phyloP scores from a whole-genome alignment of 2,113 vertebrate species.

The Anas platyrhynchos region DNA sequence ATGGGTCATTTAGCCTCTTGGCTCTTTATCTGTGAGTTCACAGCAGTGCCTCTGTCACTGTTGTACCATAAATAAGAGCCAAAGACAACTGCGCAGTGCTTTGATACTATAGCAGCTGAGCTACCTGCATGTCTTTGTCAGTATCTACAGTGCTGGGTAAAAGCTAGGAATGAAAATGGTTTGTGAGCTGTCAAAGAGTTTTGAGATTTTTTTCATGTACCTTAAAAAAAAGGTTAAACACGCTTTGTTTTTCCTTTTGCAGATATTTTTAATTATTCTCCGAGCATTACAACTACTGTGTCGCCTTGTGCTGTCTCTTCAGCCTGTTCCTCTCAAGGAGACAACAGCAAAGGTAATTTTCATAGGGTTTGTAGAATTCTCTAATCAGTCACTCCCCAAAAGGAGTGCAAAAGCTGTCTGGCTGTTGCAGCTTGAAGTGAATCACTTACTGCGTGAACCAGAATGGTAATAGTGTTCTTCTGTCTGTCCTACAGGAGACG shows the following conservation, averaged over 20 bases:
- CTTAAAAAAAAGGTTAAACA: neutral
- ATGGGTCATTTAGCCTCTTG: neutral
- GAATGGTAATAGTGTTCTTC: neutral
- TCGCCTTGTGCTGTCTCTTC: slow-evolving; percentile 91
- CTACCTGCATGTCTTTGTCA: neutral
- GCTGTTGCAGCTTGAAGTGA: neutral
- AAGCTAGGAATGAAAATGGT: neutral
- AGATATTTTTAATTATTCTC: slow-evolving; percentile 92
- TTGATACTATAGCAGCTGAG: neutral
- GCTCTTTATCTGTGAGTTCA: neutral
- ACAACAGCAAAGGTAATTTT: slow-evolving; percentile 80
- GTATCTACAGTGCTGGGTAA: neutral
- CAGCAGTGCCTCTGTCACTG: neutral
- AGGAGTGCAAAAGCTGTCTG: neutral
- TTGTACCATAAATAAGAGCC: neutral
- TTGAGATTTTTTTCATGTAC: neutral
- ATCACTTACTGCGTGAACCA: neutral
- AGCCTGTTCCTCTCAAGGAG: slow-evolving; percentile 88
- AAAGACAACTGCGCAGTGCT: neutral
- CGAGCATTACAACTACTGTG: slow-evolving; percentile 88
- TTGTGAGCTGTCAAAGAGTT: neutral
- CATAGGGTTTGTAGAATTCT: neutral
- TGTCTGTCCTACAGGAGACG: neutral
- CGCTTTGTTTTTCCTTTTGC: slow-evolving; percentile 17
- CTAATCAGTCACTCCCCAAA: neutral